phyloP scores from a whole-genome alignment of 2,113 vertebrate species.

The Oreotragus oreotragus region DNA sequence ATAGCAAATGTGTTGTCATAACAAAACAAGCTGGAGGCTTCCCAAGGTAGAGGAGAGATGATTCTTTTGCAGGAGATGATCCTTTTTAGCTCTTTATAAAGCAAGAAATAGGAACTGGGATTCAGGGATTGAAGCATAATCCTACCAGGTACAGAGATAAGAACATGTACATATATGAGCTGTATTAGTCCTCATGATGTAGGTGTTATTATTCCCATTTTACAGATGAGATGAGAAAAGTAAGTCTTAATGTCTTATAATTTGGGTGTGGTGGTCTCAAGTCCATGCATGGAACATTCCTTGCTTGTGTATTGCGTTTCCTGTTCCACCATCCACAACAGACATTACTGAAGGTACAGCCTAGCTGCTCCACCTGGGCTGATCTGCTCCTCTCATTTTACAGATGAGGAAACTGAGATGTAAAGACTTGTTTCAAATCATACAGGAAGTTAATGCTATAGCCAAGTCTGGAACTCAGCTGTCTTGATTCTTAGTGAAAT shows the following conservation, averaged over 20 bases:
- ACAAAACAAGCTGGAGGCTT: conserved; percentile 18
- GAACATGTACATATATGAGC: neutral
- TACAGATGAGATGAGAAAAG: neutral
- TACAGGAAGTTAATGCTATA: too few relatives aligned
- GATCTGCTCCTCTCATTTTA: too few relatives aligned
- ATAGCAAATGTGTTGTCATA: conserved; percentile 47
- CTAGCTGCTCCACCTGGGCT: neutral
- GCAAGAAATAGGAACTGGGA: neutral
- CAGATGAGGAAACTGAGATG: too few relatives aligned
- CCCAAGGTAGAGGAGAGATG: neutral
- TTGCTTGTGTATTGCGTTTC: neutral
- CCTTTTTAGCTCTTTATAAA: neutral
- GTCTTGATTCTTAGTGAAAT: too few relatives aligned
- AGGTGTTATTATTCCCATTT: neutral
- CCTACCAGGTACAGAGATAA: neutral
- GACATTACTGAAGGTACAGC: neutral
- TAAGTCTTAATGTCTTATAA: neutral
- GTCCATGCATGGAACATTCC: neutral
- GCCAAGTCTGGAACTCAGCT: too few relatives aligned
- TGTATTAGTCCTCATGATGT: neutral
- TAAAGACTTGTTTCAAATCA: too few relatives aligned
- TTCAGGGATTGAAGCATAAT: neutral
- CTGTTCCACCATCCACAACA: neutral
- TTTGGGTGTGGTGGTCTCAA: neutral
- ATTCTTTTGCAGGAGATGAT: neutral